Percentiles rank a stretch among this genome's conserved stretches.
phyloP scores from a whole-genome alignment of 2,888 invertebrate genomes.

The Pedicia rivosa region DNA sequence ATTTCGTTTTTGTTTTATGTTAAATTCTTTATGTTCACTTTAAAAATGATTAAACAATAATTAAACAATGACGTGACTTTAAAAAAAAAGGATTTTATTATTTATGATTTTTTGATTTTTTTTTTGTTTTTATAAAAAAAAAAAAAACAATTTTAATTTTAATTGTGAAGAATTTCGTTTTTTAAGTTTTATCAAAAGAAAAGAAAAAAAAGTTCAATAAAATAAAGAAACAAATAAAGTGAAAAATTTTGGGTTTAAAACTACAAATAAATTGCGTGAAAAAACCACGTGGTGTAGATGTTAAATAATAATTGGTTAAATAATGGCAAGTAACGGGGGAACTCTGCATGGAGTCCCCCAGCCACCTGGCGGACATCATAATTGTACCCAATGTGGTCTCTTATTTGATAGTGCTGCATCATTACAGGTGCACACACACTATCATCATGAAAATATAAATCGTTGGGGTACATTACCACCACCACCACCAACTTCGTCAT shows the following conservation, averaged over 20 bases:
- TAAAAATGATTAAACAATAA: too few species aligned
- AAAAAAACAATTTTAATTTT: too few species aligned
- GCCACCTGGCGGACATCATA: constrained; percentile 33
- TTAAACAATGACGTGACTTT: background rate
- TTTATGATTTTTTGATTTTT: too few species aligned
- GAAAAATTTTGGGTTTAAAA: constrained; percentile 2
- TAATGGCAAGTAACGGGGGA: constrained; percentile 13
- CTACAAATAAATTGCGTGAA: background rate
- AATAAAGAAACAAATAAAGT: too few species aligned
- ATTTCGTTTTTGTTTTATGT: background rate
- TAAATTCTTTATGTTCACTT: background rate
- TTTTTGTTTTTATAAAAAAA: too few species aligned
- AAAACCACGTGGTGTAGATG: constrained; percentile 4
- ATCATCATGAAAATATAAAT: constrained; percentile 51
- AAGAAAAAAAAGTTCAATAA: background rate
- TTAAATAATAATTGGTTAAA: constrained; percentile 6
- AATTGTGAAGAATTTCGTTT: too few species aligned
- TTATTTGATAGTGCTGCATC: constrained; percentile 60
- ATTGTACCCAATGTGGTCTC: constrained; percentile 61
- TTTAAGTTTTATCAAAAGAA: constrained; percentile 1
- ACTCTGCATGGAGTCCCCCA: constrained; percentile 11
- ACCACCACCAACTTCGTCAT: constrained; percentile 7
- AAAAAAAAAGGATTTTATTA: background rate
- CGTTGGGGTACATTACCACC: too few species aligned
- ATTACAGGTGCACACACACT: constrained; percentile 62